A percentile compares a stretch with the other conserved stretches of the same genome.
Evolutionary conservation across 2,797 vertebrate genomes (phyloP).

Genomic region (Corythornis leucogaster): DNA sequence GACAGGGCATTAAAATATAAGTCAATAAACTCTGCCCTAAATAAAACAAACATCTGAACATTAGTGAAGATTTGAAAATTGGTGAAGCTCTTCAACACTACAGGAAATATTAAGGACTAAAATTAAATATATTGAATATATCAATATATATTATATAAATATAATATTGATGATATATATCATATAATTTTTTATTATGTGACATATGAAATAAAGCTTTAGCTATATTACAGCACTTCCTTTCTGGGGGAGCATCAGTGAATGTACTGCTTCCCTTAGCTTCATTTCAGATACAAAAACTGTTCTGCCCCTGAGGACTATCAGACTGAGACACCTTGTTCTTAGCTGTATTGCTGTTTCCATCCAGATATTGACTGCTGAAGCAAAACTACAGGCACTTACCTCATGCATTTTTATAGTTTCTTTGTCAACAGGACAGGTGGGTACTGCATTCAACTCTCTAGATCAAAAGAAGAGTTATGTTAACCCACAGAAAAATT

Average conservation of each 20-base stretch:
- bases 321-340: not conserved
- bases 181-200: no score
- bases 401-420: constrained; percentile 86
- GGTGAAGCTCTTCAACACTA: not conserved
- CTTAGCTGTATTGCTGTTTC: not conserved
- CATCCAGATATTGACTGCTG: not conserved
- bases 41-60: not conserved
- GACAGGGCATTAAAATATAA: not conserved
- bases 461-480: constrained; percentile 68
- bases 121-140: not conserved
- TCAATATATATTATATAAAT: no score
- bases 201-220: not conserved
- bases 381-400: constrained; percentile 52
- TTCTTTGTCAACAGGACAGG: constrained; percentile 86
- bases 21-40: not conserved
- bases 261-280: not conserved
- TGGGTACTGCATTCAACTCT: constrained; percentile 75
- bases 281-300: not conserved
- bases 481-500: not conserved
- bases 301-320: not conserved
- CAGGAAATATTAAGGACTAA: not conserved
- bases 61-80: not conserved
- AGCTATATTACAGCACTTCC: not conserved
- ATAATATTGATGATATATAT: no score
- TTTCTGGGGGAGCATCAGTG: not conserved